phyloP scores from a whole-genome alignment of 2,888 invertebrate species.

The Eulithis prunata region DNA sequence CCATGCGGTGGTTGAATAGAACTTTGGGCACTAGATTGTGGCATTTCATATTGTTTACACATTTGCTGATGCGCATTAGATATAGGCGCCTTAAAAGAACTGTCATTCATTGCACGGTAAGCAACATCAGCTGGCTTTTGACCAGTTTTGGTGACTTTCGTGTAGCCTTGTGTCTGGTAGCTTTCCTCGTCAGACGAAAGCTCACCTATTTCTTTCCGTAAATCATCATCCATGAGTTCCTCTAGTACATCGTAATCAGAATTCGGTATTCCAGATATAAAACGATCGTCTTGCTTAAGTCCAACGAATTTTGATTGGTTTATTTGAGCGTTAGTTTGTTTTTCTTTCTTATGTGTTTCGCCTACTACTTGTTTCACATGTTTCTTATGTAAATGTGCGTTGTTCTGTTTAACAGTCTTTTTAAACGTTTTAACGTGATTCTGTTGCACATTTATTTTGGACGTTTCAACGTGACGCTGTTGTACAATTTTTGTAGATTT shows the following conservation, averaged over 20 bases:
- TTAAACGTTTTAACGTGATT: background rate
- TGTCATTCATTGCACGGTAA: slow-evolving; percentile 20
- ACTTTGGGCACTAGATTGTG: slow-evolving; percentile 13
- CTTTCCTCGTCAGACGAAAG: slow-evolving; percentile 69
- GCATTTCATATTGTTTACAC: slow-evolving; percentile 9
- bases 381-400: background rate
- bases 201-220: slow-evolving; percentile 75
- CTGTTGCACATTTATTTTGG: background rate
- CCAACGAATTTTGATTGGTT: slow-evolving; percentile 46
- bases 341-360: slow-evolving; percentile 25
- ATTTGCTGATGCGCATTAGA: background rate
- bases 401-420: slow-evolving; percentile 6
- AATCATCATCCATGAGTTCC: slow-evolving; percentile 76
- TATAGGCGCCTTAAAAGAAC: background rate
- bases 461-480: background rate
- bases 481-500: slow-evolving; percentile 12
- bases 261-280: slow-evolving; percentile 66
- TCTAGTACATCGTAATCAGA: slow-evolving; percentile 76
- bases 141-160: slow-evolving; percentile 44
- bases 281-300: slow-evolving; percentile 58
- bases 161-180: slow-evolving; percentile 41
- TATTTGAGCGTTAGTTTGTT: slow-evolving; percentile 27
- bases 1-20: slow-evolving; percentile 8
- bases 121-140: slow-evolving; percentile 32
- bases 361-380: slow-evolving; percentile 1